These are phyloP conservation scores for Coturnix japonica DNA, from an alignment of 2,113 vertebrate species.

Conservation along the genomic window DNA sequence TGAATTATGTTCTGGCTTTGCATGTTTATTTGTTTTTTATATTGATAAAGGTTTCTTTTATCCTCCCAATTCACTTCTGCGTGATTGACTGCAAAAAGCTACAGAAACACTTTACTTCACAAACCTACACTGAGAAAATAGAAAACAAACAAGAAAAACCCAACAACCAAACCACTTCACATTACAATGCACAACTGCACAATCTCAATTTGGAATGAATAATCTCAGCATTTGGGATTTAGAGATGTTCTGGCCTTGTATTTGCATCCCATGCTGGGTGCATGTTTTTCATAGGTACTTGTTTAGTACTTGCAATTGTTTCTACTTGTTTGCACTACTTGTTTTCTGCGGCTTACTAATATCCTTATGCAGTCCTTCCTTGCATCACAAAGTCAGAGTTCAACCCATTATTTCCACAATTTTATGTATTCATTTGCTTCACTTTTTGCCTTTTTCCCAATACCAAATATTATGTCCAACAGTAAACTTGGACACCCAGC, in stretches of 20 bases:
- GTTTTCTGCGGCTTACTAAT: neutral
- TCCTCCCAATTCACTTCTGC: too few relatives aligned
- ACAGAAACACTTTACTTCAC: too few relatives aligned
- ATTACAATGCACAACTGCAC: neutral
- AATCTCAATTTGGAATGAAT: neutral
- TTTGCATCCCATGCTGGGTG: neutral
- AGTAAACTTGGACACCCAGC: neutral
- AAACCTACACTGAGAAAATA: too few relatives aligned
- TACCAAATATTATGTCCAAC: neutral
- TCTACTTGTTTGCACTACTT: neutral
- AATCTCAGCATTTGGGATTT: neutral
- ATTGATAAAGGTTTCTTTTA: neutral
- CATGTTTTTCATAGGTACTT: neutral
- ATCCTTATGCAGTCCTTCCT: neutral
- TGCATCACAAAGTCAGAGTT: neutral
- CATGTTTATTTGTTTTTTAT: neutral
- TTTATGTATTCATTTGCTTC: neutral
- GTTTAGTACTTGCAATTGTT: neutral
- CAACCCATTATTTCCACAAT: neutral
- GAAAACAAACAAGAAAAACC: too few relatives aligned
- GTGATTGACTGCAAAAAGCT: too few relatives aligned
- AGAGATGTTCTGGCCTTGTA: neutral
- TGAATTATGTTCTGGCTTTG: neutral
- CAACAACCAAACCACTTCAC: too few relatives aligned
- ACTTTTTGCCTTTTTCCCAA: accelerated